Evolutionary conservation across 1,140 invertebrate species (phyloP), one percentile per base, ranked within the genome.

Genomic region (Cotesia chilonis): DNA sequence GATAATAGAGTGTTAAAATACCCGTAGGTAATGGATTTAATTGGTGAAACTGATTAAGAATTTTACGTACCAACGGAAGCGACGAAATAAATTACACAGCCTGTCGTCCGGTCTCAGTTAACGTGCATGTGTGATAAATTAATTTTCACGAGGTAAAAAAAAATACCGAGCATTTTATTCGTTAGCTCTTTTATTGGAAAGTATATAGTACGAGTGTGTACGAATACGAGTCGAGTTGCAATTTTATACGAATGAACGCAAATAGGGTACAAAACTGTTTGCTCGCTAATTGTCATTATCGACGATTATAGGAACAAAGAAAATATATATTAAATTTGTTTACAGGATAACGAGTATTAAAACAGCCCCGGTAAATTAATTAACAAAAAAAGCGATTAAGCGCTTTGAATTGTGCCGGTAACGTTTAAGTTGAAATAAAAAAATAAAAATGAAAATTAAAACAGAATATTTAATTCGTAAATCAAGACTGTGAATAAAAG

Each of bases 231-330:
- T 28, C 2, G 9, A 35, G 28, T 20, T 60, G 17, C 28, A 60
- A 28, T 28, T 60, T 28, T 60, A 60, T 28, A 57, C 57, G 28
- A 60, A 28, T 60, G 17, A 35, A 60, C 28, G 57, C 57, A 60
- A 60, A 60, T 60, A 60, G 54, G 54, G 10, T 55, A n/a, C 4
- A 55, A 55, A 28, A 35, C 57, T 60, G 28, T 60, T 60, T 60
- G 57, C 28, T 28, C 17, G 57, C 57, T 60, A 60, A 60, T 60
- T 60, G 20, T 60, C 57, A 60, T 60, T 60, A 60, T 60, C 57
- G 7, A 35, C 57, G 17, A 28, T 60, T 60, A 28, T 28, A 28
- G 28, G 28, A 28, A 28, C 28, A 28, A 47, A 47, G 10, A 47
- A 41, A 47, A 47, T 9, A 47, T 47, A 47, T 47, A 6, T 47